phyloP scores from a whole-genome alignment of 2,113 vertebrate species.

The Syngnathus scovelli region DNA sequence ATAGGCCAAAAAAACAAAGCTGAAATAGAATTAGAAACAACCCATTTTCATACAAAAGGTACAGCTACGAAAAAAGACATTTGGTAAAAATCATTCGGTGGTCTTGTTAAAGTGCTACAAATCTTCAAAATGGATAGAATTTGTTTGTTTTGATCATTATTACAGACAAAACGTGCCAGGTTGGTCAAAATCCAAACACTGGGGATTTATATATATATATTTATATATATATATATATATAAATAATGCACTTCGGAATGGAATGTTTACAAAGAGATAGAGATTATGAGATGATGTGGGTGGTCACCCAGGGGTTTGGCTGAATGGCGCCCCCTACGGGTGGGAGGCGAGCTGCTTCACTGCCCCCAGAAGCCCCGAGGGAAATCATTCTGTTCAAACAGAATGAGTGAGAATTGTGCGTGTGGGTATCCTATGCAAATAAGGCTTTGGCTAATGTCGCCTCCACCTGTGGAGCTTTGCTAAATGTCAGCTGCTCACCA shows the following conservation, averaged over 20 bases:
- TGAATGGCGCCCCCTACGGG: constrained; percentile 41
- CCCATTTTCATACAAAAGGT: too few species aligned
- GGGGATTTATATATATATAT: too few species aligned
- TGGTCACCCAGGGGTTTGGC: constrained; percentile 42
- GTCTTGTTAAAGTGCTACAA: too few species aligned
- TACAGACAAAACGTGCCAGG: too few species aligned
- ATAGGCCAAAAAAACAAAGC: constrained; percentile 20
- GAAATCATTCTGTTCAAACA: constrained; percentile 57
- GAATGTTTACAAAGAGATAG: constrained; percentile 9
- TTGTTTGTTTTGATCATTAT: too few species aligned
- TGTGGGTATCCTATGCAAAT: constrained; percentile 40
- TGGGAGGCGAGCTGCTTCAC: constrained; percentile 27
- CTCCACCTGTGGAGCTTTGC: constrained; percentile 39
- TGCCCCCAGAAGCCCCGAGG: constrained; percentile 28
- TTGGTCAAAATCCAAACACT: too few species aligned
- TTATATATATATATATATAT: too few species aligned
- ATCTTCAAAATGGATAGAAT: too few species aligned
- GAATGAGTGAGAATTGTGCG: constrained; percentile 50
- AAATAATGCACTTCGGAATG: too few species aligned
- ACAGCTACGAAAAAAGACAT: too few species aligned
- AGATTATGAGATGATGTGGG: constrained; percentile 33
- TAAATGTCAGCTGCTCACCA: constrained; percentile 48
- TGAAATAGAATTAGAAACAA: neutral
- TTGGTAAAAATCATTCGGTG: too few species aligned
- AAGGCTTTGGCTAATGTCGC: constrained; percentile 38